Base-by-base conservation (phyloP, 1,140 invertebrate genomes). In the Neodiprion pinetum region DNA sequence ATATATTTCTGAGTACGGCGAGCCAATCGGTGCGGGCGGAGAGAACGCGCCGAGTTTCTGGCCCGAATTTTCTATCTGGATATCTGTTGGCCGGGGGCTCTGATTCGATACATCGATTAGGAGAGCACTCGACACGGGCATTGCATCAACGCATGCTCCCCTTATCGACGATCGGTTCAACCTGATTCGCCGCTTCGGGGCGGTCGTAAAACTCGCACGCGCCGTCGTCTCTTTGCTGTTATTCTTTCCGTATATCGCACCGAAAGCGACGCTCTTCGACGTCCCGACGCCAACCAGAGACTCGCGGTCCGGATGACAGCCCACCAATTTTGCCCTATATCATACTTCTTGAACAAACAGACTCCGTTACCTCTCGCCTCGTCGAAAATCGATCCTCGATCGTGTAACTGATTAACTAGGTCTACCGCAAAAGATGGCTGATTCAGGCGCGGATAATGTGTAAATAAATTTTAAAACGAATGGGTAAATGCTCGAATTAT, bases 261-360 rank as follows among this genome's bases (percentile, higher is more conserved):
- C 53, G 53, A 40, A 40, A 40, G 28, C 28, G 28, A 40, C 28
- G 28, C 28, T 40, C 28, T 40, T 40, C 28, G 28, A 40, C 28
- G 28, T 40, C 28, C 28, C 28, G 28, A 40, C 28, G 28, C 28
- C 28, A 5, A 40, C 28, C 28, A 40, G 28, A 40, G 28, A 5
- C 28, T 40, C 28, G 28, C 28, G 28, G 1, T 61, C 75, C 81
- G 81, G 84, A 78, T 84, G 84, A 84, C 83, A 84, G 81, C 71
- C 81, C 77, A 81, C 81, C 82, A 86, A 86, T 86, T 85, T 84
- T 75, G 73, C 65, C 75, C 80, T 78, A 85, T 86, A 40, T 40
- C 28, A 40, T 40, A 40, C 28, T 1, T 40, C 28, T 40, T 40
- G 28, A 40, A 40, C 28, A 40, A 40, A 40, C 28, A 40, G 28